Evolutionary conservation across 2,113 vertebrate species (phyloP).

Genomic region (Apistogramma diplotaenia): DNA sequence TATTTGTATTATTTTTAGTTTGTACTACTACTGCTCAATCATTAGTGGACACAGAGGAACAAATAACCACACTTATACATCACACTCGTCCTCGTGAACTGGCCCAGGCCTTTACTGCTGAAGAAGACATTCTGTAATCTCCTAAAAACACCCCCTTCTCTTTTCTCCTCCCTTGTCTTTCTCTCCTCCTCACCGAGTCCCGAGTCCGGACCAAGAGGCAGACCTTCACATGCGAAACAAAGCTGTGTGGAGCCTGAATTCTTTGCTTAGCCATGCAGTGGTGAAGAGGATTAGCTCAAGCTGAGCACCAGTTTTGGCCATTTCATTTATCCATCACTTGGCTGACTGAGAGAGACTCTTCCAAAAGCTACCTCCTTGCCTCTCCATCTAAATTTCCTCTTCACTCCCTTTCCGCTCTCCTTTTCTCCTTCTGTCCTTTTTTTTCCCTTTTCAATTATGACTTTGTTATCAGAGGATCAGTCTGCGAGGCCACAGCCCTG

Average conservation of each 20-base stretch:
- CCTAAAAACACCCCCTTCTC: constrained; percentile 31
- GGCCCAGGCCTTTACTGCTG: constrained; percentile 15
- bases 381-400: background rate
- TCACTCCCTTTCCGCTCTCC: background rate
- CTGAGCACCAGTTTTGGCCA: constrained; percentile 31
- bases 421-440: background rate
- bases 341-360: background rate
- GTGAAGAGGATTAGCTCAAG: constrained; percentile 50
- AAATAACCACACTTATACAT: background rate
- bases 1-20: background rate
- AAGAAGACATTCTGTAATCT: constrained; percentile 8
- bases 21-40: background rate
- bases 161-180: constrained; percentile 30
- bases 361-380: background rate
- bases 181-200: constrained; percentile 4
- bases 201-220: constrained; percentile 19
- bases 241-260: constrained; percentile 28
- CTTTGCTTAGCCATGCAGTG: constrained; percentile 70
- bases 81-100: background rate
- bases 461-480: constrained; percentile 74
- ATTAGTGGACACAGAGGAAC: background rate
- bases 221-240: constrained; percentile 35
- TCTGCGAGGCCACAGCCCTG: constrained; percentile 58
- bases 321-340: constrained; percentile 17
- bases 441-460: constrained; percentile 61